Evolutionary conservation across 2,888 invertebrate genomes (phyloP).

Genomic region (Perdita meconis): DNA sequence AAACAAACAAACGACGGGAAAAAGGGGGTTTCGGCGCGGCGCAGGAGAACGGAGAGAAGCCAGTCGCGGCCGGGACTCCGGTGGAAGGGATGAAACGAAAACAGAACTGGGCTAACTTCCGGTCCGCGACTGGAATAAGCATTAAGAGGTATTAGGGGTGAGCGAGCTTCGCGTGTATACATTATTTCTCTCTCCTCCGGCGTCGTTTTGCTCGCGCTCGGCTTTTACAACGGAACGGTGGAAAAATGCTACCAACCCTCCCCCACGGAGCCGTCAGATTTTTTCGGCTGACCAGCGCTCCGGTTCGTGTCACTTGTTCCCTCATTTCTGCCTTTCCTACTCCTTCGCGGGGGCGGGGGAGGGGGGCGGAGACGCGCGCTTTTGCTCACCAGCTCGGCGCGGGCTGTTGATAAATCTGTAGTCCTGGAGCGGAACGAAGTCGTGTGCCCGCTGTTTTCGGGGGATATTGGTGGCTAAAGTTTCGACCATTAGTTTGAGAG

Average conservation of each 20-base stretch:
- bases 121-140: conserved; percentile 54
- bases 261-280: conserved; percentile 18
- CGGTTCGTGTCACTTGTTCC: not conserved
- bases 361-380: too few species aligned
- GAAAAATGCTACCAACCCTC: conserved; percentile 19
- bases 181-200: conserved; percentile 16
- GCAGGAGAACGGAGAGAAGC: not conserved
- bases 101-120: conserved; percentile 63
- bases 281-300: not conserved
- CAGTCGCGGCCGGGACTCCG: not conserved
- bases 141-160: conserved; percentile 55
- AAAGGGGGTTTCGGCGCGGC: not conserved
- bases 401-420: too few species aligned
- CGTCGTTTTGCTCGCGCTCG: conserved; percentile 14
- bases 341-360: too few species aligned
- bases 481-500: too few species aligned
- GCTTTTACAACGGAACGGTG: not conserved
- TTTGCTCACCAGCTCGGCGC: too few species aligned
- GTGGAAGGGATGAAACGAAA: conserved; percentile 9
- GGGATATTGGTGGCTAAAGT: too few species aligned
- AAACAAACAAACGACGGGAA: conserved; percentile 37
- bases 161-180: conserved; percentile 23
- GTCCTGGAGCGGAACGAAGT: too few species aligned
- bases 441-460: too few species aligned
- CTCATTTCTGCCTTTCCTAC: too few species aligned